Conservation (phyloP, 64 coral and sea anemone genomes). For the Hydrozoanthus tunicans region DNA sequence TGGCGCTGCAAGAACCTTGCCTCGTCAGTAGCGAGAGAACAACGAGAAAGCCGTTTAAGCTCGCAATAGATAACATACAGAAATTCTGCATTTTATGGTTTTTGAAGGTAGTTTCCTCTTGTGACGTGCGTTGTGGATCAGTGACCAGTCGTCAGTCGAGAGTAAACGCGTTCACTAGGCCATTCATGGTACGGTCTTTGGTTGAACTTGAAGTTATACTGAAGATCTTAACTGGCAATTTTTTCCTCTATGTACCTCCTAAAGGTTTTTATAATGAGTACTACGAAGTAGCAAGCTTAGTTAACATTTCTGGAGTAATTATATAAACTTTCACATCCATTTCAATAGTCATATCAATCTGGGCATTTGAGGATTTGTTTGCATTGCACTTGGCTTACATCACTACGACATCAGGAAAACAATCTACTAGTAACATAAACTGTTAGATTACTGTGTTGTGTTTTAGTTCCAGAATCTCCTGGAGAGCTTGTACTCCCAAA, state of each 20-base stretch:
- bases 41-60: not conserved
- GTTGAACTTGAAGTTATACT: not conserved
- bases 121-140: not conserved
- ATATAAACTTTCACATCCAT: not conserved
- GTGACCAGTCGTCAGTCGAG: not conserved
- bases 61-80: not conserved
- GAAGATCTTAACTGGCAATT: not conserved
- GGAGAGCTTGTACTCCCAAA: conserved; percentile 9
- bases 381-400: conserved; percentile 40
- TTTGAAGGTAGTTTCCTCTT: not conserved
- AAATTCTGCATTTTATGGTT: not conserved
- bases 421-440: not conserved
- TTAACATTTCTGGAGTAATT: not conserved
- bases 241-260: not conserved
- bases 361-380: conserved; percentile 5
- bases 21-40: not conserved
- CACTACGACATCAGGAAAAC: not conserved
- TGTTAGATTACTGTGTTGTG: no score
- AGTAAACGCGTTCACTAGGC: not conserved
- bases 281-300: not conserved
- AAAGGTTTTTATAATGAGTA: not conserved
- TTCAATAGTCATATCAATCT: not conserved
- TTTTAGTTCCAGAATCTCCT: conserved; percentile 1
- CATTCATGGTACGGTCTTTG: not conserved
- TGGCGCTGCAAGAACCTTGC: not conserved